These are phyloP conservation scores for Zaprionus africanus DNA, from an alignment of 1,140 invertebrate genomes.

Conservation along the genomic window DNA sequence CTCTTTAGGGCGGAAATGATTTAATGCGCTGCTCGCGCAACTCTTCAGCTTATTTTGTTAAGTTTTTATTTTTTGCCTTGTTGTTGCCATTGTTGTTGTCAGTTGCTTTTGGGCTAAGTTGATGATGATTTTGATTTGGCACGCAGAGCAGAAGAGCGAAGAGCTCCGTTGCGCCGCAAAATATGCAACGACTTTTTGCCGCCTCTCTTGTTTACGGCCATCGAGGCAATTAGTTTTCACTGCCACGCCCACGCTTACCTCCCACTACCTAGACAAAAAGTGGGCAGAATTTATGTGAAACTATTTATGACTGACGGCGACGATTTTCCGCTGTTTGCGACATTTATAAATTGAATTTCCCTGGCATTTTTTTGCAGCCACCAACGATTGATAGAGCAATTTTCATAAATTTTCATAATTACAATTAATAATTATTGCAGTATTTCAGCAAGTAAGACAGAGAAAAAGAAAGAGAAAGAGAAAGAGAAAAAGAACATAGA, in stretches of 20 bases:
- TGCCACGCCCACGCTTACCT: conserved; percentile 7
- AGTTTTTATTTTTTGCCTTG: conserved; percentile 47
- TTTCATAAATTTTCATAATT: conserved; percentile 1
- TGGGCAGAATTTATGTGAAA: conserved; percentile 36
- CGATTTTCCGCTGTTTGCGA: conserved; percentile 24
- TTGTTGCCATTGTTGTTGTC: conserved; percentile 6
- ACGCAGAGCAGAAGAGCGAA: conserved; percentile 39
- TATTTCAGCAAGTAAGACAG: neutral
- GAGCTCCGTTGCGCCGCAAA: conserved; percentile 47
- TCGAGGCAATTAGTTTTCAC: conserved; percentile 75
- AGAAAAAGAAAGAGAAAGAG: neutral
- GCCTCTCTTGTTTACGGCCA: conserved; percentile 56
- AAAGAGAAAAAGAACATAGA: conserved; percentile 14
- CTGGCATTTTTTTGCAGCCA: neutral
- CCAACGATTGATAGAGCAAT: conserved; percentile 1
- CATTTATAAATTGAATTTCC: conserved; percentile 16
- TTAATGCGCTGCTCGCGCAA: conserved; percentile 75
- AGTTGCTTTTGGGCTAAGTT: conserved; percentile 23
- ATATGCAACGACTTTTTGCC: conserved; percentile 51
- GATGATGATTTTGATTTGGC: conserved; percentile 65
- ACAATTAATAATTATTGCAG: neutral
- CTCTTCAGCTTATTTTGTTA: conserved; percentile 81
- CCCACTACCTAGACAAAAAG: neutral
- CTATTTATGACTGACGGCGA: conserved; percentile 46
- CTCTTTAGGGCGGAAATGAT: conserved; percentile 80